These are phyloP conservation scores for Papilio glaucus DNA, from an alignment of 1,140 invertebrate genomes.

Conservation along the genomic window DNA sequence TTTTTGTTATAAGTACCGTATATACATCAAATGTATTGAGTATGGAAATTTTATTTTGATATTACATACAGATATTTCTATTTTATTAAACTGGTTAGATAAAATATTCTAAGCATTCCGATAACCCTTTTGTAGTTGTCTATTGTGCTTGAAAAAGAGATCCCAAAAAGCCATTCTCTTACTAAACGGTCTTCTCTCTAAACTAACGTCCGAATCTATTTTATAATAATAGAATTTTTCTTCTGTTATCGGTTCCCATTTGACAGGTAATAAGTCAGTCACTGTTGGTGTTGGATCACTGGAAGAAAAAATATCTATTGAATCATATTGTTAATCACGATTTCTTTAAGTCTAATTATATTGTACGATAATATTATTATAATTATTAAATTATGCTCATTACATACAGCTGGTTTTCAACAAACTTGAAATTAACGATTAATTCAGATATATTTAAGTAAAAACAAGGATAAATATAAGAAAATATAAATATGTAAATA, in stretches of 20 bases:
- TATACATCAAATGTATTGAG: too few species aligned
- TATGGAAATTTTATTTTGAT: too few species aligned
- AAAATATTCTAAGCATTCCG: neutral
- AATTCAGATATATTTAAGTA: too few species aligned
- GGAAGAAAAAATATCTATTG: constrained; percentile 15
- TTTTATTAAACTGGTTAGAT: too few species aligned
- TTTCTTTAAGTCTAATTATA: too few species aligned
- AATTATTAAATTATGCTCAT: too few species aligned
- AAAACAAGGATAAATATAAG: neutral
- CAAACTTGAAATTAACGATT: too few species aligned
- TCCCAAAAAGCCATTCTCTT: constrained; percentile 35
- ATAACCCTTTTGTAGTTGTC: constrained; percentile 4
- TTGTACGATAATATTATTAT: too few species aligned
- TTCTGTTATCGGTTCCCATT: constrained; percentile 31
- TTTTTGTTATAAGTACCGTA: too few species aligned
- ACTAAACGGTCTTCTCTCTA: constrained; percentile 20
- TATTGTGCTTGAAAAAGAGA: constrained; percentile 24
- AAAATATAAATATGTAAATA: neutral
- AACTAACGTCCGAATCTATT: constrained; percentile 9
- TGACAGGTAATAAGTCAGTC: constrained; percentile 7
- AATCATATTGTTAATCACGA: neutral
- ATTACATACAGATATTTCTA: too few species aligned
- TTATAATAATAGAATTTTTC: constrained; percentile 31
- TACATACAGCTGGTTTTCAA: too few species aligned
- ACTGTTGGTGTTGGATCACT: constrained; percentile 26